Base-by-base conservation (phyloP, 2,797 vertebrate genomes). In the Sparidentex hasta region DNA sequence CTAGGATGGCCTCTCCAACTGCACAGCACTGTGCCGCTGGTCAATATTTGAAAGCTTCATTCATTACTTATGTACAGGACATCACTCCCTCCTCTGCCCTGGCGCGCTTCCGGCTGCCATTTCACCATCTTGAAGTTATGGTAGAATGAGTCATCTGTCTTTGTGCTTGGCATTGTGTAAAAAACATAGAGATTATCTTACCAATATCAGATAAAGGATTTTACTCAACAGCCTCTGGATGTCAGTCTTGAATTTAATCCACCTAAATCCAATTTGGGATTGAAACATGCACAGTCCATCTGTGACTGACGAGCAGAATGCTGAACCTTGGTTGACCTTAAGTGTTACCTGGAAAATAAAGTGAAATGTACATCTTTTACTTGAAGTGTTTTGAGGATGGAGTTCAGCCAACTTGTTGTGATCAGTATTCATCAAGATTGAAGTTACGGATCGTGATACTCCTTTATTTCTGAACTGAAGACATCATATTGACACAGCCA, bases 31-130 rank as follows among this genome's bases (percentile, higher is more conserved):
- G 65, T 65, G 84, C 78, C 23, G 8, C 82, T 80, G 84, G 87
- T 89, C 88, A 88, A 87, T 91, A 86, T 92, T 91, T 90, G 86
- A 91, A 87, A 79, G 84, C 87, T 71, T 87, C 63, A 63, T 84
- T 84, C 85, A 90, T 91, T 88, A 88, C 80, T 88, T 74, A 88
- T 86, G 82, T 51, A 80, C 71, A 71, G 69, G 79, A 84, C 82
- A 81, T 67, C 54, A n/a, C 58, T 65, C 44, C 54, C 23, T 56
- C 33, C 46, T 47, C 47, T 5, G 6, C 33, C 25, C 25, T 7
- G 13, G 11, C 48, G 48, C 2, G 5, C 43, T 61, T 65, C 56
- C 9, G 2, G 2, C 23, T 48, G 46, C 46, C 41, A 17, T 75
- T 4, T 64, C 41, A 11, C 25, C 9, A 20, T 61, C n/a, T 57